phyloP scores from a whole-genome alignment of 2,888 invertebrate species.

The Cybosia mesomella region DNA sequence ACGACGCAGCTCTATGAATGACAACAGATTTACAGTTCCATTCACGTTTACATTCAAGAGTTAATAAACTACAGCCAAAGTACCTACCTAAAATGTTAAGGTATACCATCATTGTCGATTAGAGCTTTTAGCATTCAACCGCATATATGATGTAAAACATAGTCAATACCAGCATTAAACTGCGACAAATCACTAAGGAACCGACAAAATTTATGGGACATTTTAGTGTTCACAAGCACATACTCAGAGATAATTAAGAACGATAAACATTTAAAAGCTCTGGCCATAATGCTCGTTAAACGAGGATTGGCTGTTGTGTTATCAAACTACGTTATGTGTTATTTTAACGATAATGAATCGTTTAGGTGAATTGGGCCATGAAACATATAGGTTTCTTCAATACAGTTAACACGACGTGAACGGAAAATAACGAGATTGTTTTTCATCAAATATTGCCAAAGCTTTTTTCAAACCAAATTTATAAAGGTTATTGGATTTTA shows the following conservation, averaged over 20 bases:
- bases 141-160: background rate
- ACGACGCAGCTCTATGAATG: too few relatives aligned
- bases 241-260: constrained; percentile 40
- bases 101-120: background rate
- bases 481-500: background rate
- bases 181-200: constrained; percentile 21
- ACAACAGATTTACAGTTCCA: too few relatives aligned
- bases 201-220: constrained; percentile 25
- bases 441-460: background rate
- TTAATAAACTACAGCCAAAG: too few relatives aligned
- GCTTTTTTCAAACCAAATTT: background rate
- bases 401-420: constrained; percentile 33
- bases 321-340: constrained; percentile 28
- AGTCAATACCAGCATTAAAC: background rate
- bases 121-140: background rate
- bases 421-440: constrained; percentile 1
- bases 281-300: constrained; percentile 37
- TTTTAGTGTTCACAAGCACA: constrained; percentile 32
- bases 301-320: constrained; percentile 25
- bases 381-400: constrained; percentile 23
- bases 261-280: constrained; percentile 34
- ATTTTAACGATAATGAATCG: constrained; percentile 20
- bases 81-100: background rate
- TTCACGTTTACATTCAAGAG: too few relatives aligned
- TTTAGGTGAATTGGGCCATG: constrained; percentile 37